A percentile compares a stretch with the other conserved stretches of the same genome.
Conservation (phyloP, 2,797 vertebrate species). For the Sciaenops ocellatus region DNA sequence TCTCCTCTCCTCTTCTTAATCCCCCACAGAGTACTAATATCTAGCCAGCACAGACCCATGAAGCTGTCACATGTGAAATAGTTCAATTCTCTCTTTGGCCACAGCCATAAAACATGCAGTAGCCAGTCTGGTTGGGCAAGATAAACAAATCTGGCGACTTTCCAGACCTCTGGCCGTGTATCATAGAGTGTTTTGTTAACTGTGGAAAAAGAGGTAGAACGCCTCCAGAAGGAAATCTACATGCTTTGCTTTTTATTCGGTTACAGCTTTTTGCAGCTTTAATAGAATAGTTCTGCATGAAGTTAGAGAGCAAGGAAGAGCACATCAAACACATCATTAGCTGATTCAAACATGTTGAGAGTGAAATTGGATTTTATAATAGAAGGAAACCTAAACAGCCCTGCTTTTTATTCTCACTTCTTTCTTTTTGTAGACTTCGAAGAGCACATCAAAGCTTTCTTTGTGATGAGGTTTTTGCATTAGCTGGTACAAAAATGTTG, state of each 20-base stretch:
- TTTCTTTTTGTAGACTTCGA: neutral
- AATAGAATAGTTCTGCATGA: neutral
- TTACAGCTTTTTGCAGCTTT: neutral
- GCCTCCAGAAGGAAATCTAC: neutral
- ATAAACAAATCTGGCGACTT: constrained; percentile 71
- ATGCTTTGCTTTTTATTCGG: neutral
- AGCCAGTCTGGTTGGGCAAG: constrained; percentile 64
- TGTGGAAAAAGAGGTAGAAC: neutral
- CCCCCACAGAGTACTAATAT: constrained; percentile 26
- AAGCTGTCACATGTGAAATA: constrained; percentile 59
- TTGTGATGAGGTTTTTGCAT: constrained; percentile 12
- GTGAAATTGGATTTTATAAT: neutral
- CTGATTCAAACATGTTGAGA: constrained; percentile 16
- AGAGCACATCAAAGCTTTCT: neutral
- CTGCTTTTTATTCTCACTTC: neutral
- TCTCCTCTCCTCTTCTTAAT: neutral
- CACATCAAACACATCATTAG: neutral
- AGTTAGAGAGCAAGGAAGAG: neutral
- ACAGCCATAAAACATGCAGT: constrained; percentile 50
- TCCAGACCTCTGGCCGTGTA: constrained; percentile 42
- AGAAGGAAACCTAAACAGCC: neutral
- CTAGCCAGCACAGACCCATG: constrained; percentile 42
- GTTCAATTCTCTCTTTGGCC: constrained; percentile 11
- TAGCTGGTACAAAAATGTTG: constrained; percentile 24
- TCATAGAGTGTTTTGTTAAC: constrained; percentile 24